phyloP scores from a whole-genome alignment of 64 coral and sea anemone genomes.

The Porites australiensis region DNA sequence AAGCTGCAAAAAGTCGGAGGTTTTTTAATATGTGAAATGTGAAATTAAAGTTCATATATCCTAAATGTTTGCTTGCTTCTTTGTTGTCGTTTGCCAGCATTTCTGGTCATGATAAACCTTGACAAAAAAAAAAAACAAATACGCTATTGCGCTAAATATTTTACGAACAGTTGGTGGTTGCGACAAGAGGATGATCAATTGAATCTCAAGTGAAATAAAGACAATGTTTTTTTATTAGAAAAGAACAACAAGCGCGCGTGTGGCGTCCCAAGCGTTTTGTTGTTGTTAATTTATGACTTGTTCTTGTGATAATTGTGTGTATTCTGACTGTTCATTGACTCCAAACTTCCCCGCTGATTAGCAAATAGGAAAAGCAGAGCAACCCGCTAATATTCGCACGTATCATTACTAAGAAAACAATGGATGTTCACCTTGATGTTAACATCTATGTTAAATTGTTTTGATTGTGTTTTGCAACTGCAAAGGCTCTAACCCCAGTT shows the following conservation, averaged over 20 bases:
- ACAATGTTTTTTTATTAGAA: conserved; percentile 32
- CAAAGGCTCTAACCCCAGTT: too few relatives aligned
- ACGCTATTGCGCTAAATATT: neutral
- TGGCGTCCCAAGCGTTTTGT: neutral
- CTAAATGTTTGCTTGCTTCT: too few relatives aligned
- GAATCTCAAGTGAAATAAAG: neutral
- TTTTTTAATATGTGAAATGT: neutral
- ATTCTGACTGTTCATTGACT: conserved; percentile 37
- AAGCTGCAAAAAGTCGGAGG: neutral
- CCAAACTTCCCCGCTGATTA: neutral
- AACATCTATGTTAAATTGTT: neutral
- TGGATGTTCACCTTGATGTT: conserved; percentile 3
- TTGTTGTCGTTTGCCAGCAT: too few relatives aligned
- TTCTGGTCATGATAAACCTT: neutral
- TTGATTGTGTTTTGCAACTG: neutral
- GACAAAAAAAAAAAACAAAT: neutral
- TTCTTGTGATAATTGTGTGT: conserved; percentile 43
- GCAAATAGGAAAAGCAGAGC: neutral
- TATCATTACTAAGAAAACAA: neutral
- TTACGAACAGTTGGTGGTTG: conserved; percentile 31
- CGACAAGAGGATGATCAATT: conserved; percentile 7
- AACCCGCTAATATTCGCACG: neutral
- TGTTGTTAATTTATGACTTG: conserved; percentile 54
- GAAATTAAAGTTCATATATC: too few relatives aligned
- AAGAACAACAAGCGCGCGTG: conserved; percentile 36